Base-by-base conservation (phyloP, 2,888 invertebrate species). In the Diarsia rubi region DNA sequence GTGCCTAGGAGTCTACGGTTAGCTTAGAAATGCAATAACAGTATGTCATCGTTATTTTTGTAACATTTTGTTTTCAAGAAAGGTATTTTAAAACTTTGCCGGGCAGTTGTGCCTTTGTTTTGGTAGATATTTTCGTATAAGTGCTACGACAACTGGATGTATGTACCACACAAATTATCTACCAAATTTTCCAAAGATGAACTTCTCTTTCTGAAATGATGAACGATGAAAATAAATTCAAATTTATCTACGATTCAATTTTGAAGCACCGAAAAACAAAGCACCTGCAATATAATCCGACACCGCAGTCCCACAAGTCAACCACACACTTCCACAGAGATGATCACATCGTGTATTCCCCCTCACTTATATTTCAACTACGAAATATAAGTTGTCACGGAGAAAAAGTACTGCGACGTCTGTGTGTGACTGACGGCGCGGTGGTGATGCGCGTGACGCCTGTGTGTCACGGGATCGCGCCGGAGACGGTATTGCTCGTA, bases 11-110 rank as follows among this genome's bases (percentile, higher is more conserved):
- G n/a, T 21, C 52, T 42, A 63, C 27, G 65, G 37, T 42, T 57
- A 49, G 37, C 65, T 66, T 54, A 37, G 27, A 45, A 67, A 42
- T n/a, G 76, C 62, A 82, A 69, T 82, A 82, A 72, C 69, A 37
- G 37, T 82, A 24, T 52, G 21, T 78, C 49, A 52, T 69, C 42
- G 24, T 82, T 67, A 59, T 21, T 60, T 75, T 69, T 27, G 0
- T 47, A 59, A n/a, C 6, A 54, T 24, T 62, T 49, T n/a, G 37
- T 69, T 69, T 44, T 24, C 57, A 64, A 27, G 37, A 37, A 76
- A 16, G 11, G 27, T 19, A 57, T 44, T 62, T 54, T 66, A 16
- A 44, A 54, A 74, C 4, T 54, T 60, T 37, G 16, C 1, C 52
- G 5, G 4, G 1, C 5, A 21, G 0, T 60, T 44, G 59, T 21